Percentiles rank a stretch among this genome's conserved stretches.
Evolutionary conservation across 1,140 invertebrate species (phyloP).

Genomic region (Zaprionus inermis): DNA sequence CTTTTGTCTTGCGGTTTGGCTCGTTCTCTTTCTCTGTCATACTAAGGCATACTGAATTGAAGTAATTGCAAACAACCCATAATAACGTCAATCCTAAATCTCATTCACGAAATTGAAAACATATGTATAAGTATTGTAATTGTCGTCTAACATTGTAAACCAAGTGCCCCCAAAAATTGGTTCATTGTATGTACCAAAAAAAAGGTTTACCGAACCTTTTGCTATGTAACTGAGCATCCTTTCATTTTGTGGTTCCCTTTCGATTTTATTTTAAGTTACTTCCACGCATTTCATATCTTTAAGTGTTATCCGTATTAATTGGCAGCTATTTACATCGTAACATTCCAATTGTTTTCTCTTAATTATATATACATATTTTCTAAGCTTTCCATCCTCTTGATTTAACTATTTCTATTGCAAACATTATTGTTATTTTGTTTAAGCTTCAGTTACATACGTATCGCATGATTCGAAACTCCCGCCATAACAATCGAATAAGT

Average conservation of each 20-base stretch:
- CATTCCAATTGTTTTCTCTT: conserved; percentile 61
- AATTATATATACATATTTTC: conserved; percentile 23
- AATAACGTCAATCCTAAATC: not conserved
- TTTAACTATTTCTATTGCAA: conserved; percentile 6
- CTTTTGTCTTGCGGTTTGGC: not conserved
- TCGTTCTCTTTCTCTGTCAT: not conserved
- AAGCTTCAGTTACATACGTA: conserved; percentile 34
- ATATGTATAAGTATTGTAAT: conserved; percentile 19
- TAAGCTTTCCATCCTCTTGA: not conserved
- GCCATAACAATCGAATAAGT: conserved; percentile 47
- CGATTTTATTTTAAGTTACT: conserved; percentile 27
- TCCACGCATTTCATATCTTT: conserved; percentile 37
- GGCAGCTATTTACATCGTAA: conserved; percentile 27
- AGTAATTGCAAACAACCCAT: not conserved
- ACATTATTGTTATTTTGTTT: not conserved
- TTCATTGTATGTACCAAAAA: not conserved
- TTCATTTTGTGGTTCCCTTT: not conserved
- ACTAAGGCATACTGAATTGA: conserved; percentile 8
- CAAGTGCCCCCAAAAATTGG: not conserved
- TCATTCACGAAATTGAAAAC: not conserved
- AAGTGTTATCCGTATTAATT: conserved; percentile 59
- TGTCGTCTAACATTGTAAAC: not conserved
- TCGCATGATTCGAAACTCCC: conserved; percentile 13
- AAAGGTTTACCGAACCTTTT: not conserved
- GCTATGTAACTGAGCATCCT: conserved; percentile 33